Conservation (phyloP, 1,140 invertebrate species). For the Zaprionus gabonicus region DNA sequence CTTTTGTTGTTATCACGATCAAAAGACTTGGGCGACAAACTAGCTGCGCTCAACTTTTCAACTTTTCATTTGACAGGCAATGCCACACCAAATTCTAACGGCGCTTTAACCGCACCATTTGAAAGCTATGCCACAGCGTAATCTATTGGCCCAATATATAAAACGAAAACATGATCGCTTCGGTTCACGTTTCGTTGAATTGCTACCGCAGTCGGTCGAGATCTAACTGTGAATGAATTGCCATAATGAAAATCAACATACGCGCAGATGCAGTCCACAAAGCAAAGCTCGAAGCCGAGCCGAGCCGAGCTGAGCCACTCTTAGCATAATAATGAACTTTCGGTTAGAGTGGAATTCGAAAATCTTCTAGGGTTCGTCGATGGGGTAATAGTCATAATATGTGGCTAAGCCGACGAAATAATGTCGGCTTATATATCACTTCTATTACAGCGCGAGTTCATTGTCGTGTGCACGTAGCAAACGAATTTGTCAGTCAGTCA, state of each 20-base stretch:
- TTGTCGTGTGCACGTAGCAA: conserved; percentile 49
- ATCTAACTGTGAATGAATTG: conserved; percentile 72
- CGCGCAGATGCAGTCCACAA: conserved; percentile 38
- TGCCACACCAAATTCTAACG: conserved; percentile 55
- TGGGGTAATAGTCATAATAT: conserved; percentile 48
- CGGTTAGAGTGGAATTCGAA: conserved; percentile 17
- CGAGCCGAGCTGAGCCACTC: conserved; percentile 1
- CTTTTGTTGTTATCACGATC: conserved; percentile 28
- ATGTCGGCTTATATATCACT: conserved; percentile 19
- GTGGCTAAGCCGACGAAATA: conserved; percentile 43
- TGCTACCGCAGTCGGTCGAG: conserved; percentile 47
- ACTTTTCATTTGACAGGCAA: conserved; percentile 51
- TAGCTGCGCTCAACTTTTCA: conserved; percentile 43
- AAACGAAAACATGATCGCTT: conserved; percentile 61
- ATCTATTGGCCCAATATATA: conserved; percentile 60
- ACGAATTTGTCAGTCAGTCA: conserved; percentile 61
- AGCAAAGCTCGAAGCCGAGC: not conserved
- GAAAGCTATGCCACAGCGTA: conserved; percentile 63
- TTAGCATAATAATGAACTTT: conserved; percentile 69
- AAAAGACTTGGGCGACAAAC: conserved; percentile 30
- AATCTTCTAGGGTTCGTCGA: conserved; percentile 15
- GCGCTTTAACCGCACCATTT: conserved; percentile 58
- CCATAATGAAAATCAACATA: conserved; percentile 56
- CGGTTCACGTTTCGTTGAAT: conserved; percentile 49
- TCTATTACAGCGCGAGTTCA: conserved; percentile 22